A percentile compares a stretch with the other conserved stretches of the same genome.
Evolutionary conservation across 1,140 invertebrate genomes (phyloP).

Genomic region (Phymorhynchus buccinoides): DNA sequence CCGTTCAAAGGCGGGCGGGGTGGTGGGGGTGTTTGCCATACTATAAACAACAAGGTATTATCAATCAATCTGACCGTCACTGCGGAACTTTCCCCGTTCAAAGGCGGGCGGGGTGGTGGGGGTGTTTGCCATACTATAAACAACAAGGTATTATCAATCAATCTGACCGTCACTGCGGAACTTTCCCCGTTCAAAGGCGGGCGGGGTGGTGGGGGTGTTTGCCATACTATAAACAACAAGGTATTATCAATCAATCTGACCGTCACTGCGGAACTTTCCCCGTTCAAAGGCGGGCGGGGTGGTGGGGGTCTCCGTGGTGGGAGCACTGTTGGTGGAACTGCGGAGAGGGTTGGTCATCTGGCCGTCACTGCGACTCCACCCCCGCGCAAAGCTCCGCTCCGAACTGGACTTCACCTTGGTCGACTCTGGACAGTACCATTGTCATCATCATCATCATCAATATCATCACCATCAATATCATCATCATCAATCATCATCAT

Average conservation of each 20-base stretch:
- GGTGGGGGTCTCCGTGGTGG: conserved; percentile 40
- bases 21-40: too few relatives aligned
- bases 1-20: conserved; percentile 61
- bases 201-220: too few relatives aligned
- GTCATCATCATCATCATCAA: background rate
- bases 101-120: conserved; percentile 56
- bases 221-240: too few relatives aligned
- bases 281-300: conserved; percentile 58
- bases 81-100: conserved; percentile 63
- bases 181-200: conserved; percentile 60
- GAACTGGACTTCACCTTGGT: conserved; percentile 42
- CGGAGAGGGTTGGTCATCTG: conserved; percentile 41
- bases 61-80: conserved; percentile 64
- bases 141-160: too few relatives aligned
- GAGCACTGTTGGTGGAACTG: conserved; percentile 43
- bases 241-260: conserved; percentile 54
- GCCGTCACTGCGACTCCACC: conserved; percentile 64
- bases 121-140: too few relatives aligned
- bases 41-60: too few relatives aligned
- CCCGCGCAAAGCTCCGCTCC: conserved; percentile 63
- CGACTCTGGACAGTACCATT: conserved; percentile 47
- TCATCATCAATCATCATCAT: too few relatives aligned
- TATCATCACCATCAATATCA: background rate
- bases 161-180: conserved; percentile 68
- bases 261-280: conserved; percentile 67